Base-by-base conservation (phyloP, 1,140 invertebrate species). In the Coptotermes formosanus region DNA sequence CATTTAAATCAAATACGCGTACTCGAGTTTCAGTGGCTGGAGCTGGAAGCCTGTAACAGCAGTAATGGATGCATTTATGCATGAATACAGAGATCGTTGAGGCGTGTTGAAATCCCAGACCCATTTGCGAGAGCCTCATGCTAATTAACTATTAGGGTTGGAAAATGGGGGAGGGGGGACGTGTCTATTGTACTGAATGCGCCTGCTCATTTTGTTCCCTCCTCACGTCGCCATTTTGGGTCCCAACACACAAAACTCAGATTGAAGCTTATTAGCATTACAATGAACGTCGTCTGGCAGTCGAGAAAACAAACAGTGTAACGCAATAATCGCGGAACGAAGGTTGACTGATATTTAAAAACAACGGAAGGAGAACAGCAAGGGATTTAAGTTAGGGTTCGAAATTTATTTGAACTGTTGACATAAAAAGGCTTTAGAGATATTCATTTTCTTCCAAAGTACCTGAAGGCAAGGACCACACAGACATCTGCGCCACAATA, bases 341-440 rank as follows among this genome's bases (percentile, higher is more conserved):
- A 75, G 64, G 64, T 75, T 75, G 64, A 75, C 64, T 75, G 25
- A 75, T 75, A 75, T 75, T 75, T 75, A 75, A 75, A 75, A 75
- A 75, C 64, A 75, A 75, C 64, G 9, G n/a, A 30, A 75, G 64
- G 19, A 75, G 64, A 25, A 30, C 19, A n/a, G 25, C 64, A 75
- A 75, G 64, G n/a, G n/a, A 75, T 75, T 75, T 75, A 75, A 75
- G 14, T n/a, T 75, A 75, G 25, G 52, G 52, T 55, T 55, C 14
- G 1, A 55, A 55, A 9, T 55, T 1, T 55, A 21, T 55, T 55
- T 55, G 52, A 55, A 55, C 14, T 55, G 19, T 19, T 19, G 52
- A 19, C 52, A 21, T 55, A 55, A 55, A 55, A 55, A 55, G 19
- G 19, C 19, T 4, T 55, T 55, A 38, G 4, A 38, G 38, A 38